Evolutionary conservation across 2,888 invertebrate species (phyloP).

Genomic region (Athalia rosae): DNA sequence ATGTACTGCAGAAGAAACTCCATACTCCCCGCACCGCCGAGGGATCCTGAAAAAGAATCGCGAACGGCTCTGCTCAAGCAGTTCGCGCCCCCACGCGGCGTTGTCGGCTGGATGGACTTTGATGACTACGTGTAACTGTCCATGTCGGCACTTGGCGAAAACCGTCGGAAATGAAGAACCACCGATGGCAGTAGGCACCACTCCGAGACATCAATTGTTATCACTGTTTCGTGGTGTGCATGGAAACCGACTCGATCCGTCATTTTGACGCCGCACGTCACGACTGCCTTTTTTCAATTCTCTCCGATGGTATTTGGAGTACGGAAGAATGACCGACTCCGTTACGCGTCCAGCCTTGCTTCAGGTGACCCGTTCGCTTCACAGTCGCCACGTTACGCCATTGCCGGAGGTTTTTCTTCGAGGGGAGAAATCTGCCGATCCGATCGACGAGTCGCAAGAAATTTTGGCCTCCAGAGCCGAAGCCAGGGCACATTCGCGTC

Average conservation of each 20-base stretch:
- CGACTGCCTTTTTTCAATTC: not conserved
- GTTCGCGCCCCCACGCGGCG: conserved; percentile 54
- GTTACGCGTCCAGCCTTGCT: not conserved
- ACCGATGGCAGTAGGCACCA: not conserved
- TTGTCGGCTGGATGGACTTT: conserved; percentile 62
- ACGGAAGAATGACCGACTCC: conserved; percentile 10
- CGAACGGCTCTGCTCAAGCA: conserved; percentile 55
- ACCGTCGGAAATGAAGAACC: not conserved
- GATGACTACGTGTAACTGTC: conserved; percentile 59
- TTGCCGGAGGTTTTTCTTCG: conserved; percentile 30
- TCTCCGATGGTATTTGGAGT: not conserved
- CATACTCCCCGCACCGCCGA: conserved; percentile 55
- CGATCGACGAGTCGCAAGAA: conserved; percentile 55
- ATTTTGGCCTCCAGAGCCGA: conserved; percentile 56
- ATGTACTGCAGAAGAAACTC: conserved; percentile 57
- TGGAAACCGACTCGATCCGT: conserved; percentile 6
- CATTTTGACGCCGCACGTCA: conserved; percentile 9
- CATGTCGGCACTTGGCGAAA: not conserved
- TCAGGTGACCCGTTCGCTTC: not conserved
- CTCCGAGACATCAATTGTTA: not conserved
- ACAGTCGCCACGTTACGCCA: not conserved
- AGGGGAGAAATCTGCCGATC: conserved; percentile 39
- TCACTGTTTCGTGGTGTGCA: not conserved
- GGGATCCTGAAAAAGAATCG: conserved; percentile 55
- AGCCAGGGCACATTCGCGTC: conserved; percentile 53